Conservation (phyloP, 2,797 vertebrate species). For the Crenichthys baileyi region DNA sequence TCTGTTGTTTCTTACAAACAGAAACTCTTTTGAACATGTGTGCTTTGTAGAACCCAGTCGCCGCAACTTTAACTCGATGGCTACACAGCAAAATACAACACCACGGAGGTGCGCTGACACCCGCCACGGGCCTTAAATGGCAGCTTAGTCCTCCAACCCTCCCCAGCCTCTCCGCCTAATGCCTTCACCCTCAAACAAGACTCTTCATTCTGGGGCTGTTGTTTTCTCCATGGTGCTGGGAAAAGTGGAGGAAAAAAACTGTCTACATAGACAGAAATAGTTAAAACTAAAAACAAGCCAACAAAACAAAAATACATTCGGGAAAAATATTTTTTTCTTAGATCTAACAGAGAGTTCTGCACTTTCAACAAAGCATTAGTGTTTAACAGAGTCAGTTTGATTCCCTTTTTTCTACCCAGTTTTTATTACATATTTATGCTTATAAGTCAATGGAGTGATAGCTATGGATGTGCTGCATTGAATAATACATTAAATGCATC, state of each 20-base stretch:
- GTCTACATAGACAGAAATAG: constrained; percentile 1
- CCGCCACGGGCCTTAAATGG: constrained; percentile 33
- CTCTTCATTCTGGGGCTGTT: constrained; percentile 23
- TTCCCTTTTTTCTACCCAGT: constrained; percentile 37
- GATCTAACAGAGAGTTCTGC: constrained; percentile 10
- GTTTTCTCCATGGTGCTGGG: constrained; percentile 16
- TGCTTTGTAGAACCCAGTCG: constrained; percentile 33
- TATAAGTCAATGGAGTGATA: constrained; percentile 64
- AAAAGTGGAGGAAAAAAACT: constrained; percentile 1
- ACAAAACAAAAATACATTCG: background rate
- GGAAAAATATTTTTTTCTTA: constrained; percentile 12
- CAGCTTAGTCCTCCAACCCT: constrained; percentile 47
- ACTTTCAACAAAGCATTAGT: constrained; percentile 35
- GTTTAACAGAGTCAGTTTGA: constrained; percentile 41
- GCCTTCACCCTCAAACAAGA: constrained; percentile 39
- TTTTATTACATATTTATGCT: constrained; percentile 78
- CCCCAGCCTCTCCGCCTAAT: constrained; percentile 18
- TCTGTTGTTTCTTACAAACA: constrained; percentile 24
- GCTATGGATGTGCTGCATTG: constrained; percentile 69
- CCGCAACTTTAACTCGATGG: constrained; percentile 33
- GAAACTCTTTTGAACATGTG: constrained; percentile 47
- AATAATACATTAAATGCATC: constrained; percentile 83
- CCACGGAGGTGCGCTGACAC: constrained; percentile 56
- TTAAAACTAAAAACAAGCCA: background rate
- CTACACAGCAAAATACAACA: constrained; percentile 43